phyloP scores from a whole-genome alignment of 2,888 invertebrate species.

The Lapara coniferarum region DNA sequence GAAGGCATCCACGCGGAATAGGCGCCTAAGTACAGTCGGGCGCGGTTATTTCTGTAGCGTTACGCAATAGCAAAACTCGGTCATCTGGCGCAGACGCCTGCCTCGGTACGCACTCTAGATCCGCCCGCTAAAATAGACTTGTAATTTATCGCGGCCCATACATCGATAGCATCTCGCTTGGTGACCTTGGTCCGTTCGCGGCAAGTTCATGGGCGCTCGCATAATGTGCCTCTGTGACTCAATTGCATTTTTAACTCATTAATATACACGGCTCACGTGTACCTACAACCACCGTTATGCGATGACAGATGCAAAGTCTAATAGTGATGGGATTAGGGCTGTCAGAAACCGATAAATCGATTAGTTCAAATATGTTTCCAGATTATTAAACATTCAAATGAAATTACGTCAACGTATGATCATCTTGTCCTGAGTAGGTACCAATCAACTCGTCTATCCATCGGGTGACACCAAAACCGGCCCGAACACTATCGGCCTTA shows the following conservation, averaged over 20 bases:
- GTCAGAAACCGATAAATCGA: neutral
- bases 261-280: neutral
- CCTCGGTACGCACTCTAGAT: conserved; percentile 57
- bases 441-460: neutral
- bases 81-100: conserved; percentile 59
- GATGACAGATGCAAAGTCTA: neutral
- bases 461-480: conserved; percentile 19
- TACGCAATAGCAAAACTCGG: conserved; percentile 74
- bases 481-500: conserved; percentile 2
- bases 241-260: conserved; percentile 34
- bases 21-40: conserved; percentile 42
- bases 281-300: neutral
- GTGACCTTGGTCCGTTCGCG: conserved; percentile 73
- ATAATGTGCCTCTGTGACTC: conserved; percentile 39
- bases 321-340: neutral
- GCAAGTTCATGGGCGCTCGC: conserved; percentile 76
- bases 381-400: conserved; percentile 21
- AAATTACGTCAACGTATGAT: conserved; percentile 6
- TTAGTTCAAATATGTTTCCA: conserved; percentile 9
- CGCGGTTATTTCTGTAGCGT: conserved; percentile 62
- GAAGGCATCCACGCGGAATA: conserved; percentile 29
- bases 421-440: neutral
- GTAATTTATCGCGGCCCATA: conserved; percentile 43
- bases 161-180: conserved; percentile 62
- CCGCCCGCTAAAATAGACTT: conserved; percentile 59